Evolutionary conservation across 2,888 invertebrate genomes (phyloP).

Genomic region (Sphecodes monilicornis): DNA sequence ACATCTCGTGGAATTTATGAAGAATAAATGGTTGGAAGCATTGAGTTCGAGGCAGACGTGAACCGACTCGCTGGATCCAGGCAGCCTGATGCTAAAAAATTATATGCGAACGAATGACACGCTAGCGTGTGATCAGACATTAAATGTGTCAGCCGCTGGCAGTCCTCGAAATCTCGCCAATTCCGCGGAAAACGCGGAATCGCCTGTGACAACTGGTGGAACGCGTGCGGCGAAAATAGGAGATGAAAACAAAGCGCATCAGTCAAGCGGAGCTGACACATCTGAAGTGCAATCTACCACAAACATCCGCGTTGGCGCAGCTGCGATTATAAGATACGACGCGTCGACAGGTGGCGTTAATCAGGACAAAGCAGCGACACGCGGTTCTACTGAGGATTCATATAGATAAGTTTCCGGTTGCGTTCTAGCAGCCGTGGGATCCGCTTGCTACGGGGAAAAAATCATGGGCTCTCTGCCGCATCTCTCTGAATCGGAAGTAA

Average conservation of each 20-base stretch:
- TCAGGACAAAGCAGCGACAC: background rate
- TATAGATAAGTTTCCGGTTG: background rate
- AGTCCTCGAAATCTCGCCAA: background rate
- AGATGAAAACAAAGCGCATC: slow-evolving; percentile 18
- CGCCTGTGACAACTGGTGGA: background rate
- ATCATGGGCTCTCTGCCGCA: background rate
- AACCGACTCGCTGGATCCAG: too few relatives aligned
- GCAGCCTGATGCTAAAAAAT: background rate
- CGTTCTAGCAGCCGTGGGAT: background rate
- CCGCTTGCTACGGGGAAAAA: background rate
- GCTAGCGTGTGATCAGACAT: background rate
- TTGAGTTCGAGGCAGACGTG: background rate
- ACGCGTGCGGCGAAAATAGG: background rate
- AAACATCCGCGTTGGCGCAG: background rate
- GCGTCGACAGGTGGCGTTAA: slow-evolving; percentile 16
- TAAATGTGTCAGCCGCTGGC: background rate
- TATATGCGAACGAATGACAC: background rate
- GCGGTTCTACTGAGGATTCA: background rate
- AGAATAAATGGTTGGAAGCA: background rate
- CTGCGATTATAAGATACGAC: slow-evolving; percentile 10
- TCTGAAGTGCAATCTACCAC: slow-evolving; percentile 9
- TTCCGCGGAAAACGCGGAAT: slow-evolving; percentile 5
- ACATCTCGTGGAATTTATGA: background rate
- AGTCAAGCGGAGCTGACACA: background rate
- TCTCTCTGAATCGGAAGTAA: background rate